Evolutionary conservation across 2,888 invertebrate genomes (phyloP).

Genomic region (Diplolepis rosae): DNA sequence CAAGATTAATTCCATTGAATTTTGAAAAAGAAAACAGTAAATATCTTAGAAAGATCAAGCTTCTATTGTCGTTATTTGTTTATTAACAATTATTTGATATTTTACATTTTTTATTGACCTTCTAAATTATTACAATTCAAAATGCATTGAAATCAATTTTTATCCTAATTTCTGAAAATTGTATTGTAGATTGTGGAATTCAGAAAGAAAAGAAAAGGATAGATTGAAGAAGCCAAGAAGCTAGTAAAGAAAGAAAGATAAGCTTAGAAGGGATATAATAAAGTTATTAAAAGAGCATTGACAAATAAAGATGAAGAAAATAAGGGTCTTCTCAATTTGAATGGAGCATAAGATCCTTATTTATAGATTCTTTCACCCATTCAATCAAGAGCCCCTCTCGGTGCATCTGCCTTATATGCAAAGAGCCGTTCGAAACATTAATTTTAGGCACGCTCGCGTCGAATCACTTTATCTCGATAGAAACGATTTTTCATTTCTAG

Average conservation of each 20-base stretch:
- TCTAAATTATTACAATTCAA: no score
- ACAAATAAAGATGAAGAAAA: background rate
- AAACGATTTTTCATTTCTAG: slow-evolving; percentile 28
- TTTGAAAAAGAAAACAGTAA: no score
- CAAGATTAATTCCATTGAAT: background rate
- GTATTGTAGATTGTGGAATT: no score
- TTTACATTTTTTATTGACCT: no score
- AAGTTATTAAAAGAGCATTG: slow-evolving; percentile 19
- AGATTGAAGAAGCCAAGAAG: no score
- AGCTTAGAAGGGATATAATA: background rate
- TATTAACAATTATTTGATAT: no score
- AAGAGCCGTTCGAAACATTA: slow-evolving; percentile 16
- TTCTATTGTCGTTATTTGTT: no score
- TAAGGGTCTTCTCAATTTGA: background rate
- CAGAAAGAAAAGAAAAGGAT: no score
- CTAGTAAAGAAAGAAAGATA: background rate
- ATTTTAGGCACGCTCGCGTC: slow-evolving; percentile 13
- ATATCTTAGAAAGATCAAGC: no score
- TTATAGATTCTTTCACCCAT: slow-evolving; percentile 26
- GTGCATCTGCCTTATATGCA: slow-evolving; percentile 29
- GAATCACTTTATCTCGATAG: slow-evolving; percentile 29
- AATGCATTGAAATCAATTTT: no score
- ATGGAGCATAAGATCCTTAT: slow-evolving; percentile 15
- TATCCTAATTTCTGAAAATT: no score
- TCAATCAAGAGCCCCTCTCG: slow-evolving; percentile 6